Evolutionary conservation across 2,113 vertebrate genomes (phyloP).

Genomic region (Sorex fumeus): DNA sequence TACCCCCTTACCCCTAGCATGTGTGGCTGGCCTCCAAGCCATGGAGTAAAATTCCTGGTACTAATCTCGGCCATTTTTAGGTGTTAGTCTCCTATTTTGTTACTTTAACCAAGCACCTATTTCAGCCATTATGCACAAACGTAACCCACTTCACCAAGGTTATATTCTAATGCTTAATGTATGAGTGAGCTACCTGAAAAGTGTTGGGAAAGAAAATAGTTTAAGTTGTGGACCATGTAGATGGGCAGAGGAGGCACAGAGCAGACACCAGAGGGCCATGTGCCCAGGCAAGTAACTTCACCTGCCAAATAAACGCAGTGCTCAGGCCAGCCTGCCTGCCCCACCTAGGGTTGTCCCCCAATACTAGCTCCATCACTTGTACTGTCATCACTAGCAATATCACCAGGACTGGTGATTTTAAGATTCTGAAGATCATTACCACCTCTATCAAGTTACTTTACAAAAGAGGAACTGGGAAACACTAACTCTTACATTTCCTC

Average conservation of each 20-base stretch:
- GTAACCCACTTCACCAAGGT: neutral
- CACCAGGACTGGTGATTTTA: constrained; percentile 20
- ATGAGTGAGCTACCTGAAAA: neutral
- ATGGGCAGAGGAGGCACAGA: neutral
- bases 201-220: neutral
- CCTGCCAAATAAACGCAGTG: neutral
- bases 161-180: neutral
- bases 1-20: no score
- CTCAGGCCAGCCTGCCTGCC: neutral
- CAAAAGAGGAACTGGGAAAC: constrained; percentile 16
- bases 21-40: no score
- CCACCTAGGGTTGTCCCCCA: neutral
- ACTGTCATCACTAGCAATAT: neutral
- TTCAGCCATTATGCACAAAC: neutral
- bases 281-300: neutral
- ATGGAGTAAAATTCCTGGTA: no score
- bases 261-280: neutral
- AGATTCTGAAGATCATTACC: neutral
- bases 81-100: no score
- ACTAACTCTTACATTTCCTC: neutral
- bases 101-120: neutral
- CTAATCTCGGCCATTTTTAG: no score
- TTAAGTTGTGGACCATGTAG: neutral
- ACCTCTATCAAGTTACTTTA: neutral
- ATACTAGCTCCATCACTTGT: neutral